Base-by-base conservation (phyloP, 2,797 vertebrate species). In the Danio choprae region DNA sequence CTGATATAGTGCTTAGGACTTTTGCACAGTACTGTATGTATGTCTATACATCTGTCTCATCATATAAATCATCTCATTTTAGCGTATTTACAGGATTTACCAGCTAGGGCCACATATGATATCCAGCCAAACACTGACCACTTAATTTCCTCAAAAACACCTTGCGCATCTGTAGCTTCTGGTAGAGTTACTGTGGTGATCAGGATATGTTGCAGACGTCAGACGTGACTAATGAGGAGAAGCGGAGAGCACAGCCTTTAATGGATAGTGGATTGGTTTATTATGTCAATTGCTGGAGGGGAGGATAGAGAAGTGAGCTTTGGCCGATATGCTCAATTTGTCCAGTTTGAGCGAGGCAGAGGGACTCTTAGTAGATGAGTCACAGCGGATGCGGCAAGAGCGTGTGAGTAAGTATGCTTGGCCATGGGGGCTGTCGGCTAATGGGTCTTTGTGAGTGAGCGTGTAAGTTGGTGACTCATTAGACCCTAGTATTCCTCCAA, bases 311-410 rank as follows among this genome's bases (percentile, higher is more conserved):
- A 70, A 46, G 81, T 86, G 84, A 74, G 68, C 22, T 41, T n/a
- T 81, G 78, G 81, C 68, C 20, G 41, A 82, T 76, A 55, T 81
- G 63, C 50, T 68, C 63, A 62, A 81, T 81, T 77, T 81, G 74
- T 81, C 29, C 43, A 51, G 58, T 77, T 79, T 58, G 80, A 83
- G 70, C 73, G 44, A 74, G 55, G 83, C 68, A 79, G 71, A 77
- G 40, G 48, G 77, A 79, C 67, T 63, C 74, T 70, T 46, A 53
- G 83, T 40, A 53, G 55, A 84, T 87, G 86, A 87, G 76, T 87
- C 86, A 87, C 72, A 59, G 53, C 67, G 64, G 84, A 87, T 80
- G 82, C 74, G 71, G 84, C 77, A 70, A 72, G 53, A 79, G 41
- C 38, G 16, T 41, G 67, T 77, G 44, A 72, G 70, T 59, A 59